Evolutionary conservation across 2,797 vertebrate genomes (phyloP), one percentile per base, ranked within the genome.

Genomic region (Xenopus petersii): DNA sequence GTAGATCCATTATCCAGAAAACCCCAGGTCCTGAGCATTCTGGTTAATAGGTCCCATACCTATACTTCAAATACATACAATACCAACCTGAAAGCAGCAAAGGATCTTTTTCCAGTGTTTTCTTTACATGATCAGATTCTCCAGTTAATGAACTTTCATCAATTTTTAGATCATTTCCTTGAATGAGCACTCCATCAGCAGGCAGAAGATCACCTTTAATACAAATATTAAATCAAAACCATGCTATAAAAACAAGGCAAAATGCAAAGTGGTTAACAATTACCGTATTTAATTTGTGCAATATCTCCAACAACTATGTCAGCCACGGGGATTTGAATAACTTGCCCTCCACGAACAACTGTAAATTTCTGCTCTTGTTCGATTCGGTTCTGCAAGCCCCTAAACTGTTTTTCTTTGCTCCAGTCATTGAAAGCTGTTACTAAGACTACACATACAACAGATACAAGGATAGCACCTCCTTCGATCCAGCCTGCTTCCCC

Each of bases 331-430:
- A 99, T 96, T 83, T 97, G 95, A 86, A 99, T 98, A 84, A 98
- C 94, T 86, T 99, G 96, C 78, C 95, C 94, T 73, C 91, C 93
- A 70, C 97, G 94, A 84, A 96, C 94, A 68, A 99, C 96, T 12
- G 94, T 95, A 88, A 98, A 99, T 89, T 96, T 98, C 89, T 98
- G 97, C 64, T 99, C 97, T 88, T 99, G 97, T 89, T 99, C 97
- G 75, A 99, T 99, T 79, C 97, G 94, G 89, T 87, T 98, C 86
- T 99, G 97, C 87, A 99, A 89, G 77, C 97, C 97, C 79, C 97
- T 87, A 66, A 99, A 99, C 81, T 99, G 97, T 81, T 98, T 98
- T 82, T 99, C 97, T 88, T 99, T 99, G 87, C 96, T 98, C 97
- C 97, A 99, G 88, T 99, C 97, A 73, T 99, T 99, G 85, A 99